Evolutionary conservation across 37 sponge, comb jelly and placozoan species (phyloP).

Genomic region (Cladorhizidae sp.): DNA sequence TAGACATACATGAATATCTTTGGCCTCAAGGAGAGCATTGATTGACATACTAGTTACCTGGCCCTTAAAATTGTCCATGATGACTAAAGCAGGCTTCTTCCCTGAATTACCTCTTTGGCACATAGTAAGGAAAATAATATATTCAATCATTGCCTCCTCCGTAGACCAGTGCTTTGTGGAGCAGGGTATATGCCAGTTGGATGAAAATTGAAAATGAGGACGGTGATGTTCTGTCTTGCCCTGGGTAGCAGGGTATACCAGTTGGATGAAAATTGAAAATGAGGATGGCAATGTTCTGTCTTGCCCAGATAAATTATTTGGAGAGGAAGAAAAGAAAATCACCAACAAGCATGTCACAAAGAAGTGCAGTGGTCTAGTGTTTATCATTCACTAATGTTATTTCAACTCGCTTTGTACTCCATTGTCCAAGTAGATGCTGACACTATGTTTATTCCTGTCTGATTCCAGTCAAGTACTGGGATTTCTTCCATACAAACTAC

Average conservation of each 20-base stretch:
- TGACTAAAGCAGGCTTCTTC: slow-evolving; percentile 28
- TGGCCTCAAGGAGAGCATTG: slow-evolving; percentile 32
- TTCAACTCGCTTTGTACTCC: slow-evolving; percentile 45
- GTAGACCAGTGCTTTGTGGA: slow-evolving; percentile 65
- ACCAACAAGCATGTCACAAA: slow-evolving; percentile 47
- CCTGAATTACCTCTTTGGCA: slow-evolving; percentile 21
- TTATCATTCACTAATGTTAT: slow-evolving; percentile 51
- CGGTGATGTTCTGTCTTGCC: slow-evolving; percentile 47
- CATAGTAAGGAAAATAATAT: slow-evolving; percentile 42
- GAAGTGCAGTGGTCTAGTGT: slow-evolving; percentile 44
- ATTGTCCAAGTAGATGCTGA: slow-evolving; percentile 54
- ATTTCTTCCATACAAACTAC: slow-evolving; percentile 47
- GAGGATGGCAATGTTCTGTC: slow-evolving; percentile 39
- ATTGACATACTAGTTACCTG: slow-evolving; percentile 25
- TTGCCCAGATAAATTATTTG: too few species aligned
- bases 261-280: slow-evolving; percentile 29
- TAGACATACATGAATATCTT: slow-evolving; percentile 49
- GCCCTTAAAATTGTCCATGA: slow-evolving; percentile 52
- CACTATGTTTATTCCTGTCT: slow-evolving; percentile 56
- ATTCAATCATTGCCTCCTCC: slow-evolving; percentile 50
- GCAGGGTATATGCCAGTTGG: slow-evolving; percentile 58
- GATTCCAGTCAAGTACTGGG: slow-evolving; percentile 61
- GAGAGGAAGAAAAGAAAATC: too few species aligned
- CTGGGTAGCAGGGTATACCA: slow-evolving; percentile 54
- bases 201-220: slow-evolving; percentile 31